Percentiles rank a stretch among this genome's conserved stretches.
These are phyloP conservation scores for Tipula vernalis DNA, from an alignment of 2,888 invertebrate species.

Conservation along the genomic window DNA sequence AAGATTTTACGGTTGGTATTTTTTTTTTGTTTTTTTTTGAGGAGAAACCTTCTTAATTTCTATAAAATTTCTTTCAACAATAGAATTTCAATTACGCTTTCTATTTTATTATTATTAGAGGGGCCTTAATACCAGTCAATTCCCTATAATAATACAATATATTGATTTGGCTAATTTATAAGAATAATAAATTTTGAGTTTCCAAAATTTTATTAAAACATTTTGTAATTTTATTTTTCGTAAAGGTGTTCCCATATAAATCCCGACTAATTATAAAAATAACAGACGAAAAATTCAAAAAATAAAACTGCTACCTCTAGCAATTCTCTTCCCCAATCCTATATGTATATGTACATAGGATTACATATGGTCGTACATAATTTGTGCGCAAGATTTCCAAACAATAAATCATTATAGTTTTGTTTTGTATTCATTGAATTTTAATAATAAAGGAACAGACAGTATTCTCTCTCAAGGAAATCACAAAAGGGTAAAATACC, in stretches of 20 bases:
- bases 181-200: background rate
- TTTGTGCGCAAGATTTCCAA: background rate
- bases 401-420: slow-evolving; percentile 4
- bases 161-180: background rate
- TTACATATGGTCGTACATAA: background rate
- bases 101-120: background rate
- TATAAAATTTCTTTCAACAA: background rate
- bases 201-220: background rate
- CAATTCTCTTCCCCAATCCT: background rate
- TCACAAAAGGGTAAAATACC: background rate
- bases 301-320: background rate
- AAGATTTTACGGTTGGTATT: background rate
- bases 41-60: background rate
- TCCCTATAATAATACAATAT: background rate
- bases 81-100: background rate
- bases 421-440: background rate
- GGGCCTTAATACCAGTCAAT: background rate
- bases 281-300: background rate
- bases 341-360: background rate
- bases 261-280: background rate
- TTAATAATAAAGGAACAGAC: background rate
- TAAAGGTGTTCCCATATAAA: background rate
- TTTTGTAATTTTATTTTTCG: background rate
- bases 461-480: background rate
- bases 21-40: background rate